Conservation (phyloP, 1,140 invertebrate species). For the Drosophila fuyamai region DNA sequence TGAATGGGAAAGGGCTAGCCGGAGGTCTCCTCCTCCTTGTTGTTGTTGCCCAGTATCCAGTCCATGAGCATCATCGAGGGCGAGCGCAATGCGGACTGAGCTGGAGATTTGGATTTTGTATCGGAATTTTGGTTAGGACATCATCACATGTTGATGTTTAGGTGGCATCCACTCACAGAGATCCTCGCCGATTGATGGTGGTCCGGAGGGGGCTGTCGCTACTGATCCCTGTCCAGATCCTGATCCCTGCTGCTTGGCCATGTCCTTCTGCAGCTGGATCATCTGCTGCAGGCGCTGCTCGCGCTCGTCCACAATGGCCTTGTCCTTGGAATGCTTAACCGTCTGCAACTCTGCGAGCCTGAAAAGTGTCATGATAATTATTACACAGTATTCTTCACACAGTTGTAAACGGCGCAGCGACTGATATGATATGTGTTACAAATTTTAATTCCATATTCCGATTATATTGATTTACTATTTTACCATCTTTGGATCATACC, state of each 20-base stretch:
- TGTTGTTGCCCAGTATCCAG: slow-evolving; percentile 89
- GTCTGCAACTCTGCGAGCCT: slow-evolving; percentile 90
- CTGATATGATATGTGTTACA: too few species aligned
- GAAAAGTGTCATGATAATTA: neutral
- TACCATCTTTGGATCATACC: too few species aligned
- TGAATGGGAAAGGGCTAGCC: slow-evolving; percentile 17
- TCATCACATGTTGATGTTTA: neutral
- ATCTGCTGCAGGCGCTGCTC: slow-evolving; percentile 91
- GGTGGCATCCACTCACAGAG: slow-evolving; percentile 79
- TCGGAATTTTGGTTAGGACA: neutral
- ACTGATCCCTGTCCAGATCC: slow-evolving; percentile 88
- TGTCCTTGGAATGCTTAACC: slow-evolving; percentile 90
- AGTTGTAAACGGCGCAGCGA: too few species aligned
- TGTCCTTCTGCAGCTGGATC: slow-evolving; percentile 89
- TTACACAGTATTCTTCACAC: too few species aligned
- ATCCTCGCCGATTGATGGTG: slow-evolving; percentile 88
- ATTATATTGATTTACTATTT: too few species aligned
- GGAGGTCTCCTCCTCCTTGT: slow-evolving; percentile 37
- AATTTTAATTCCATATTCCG: too few species aligned
- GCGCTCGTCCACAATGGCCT: slow-evolving; percentile 90
- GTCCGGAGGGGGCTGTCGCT: slow-evolving; percentile 87
- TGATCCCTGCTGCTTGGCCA: slow-evolving; percentile 88
- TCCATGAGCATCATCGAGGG: slow-evolving; percentile 91
- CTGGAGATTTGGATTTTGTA: slow-evolving; percentile 79
- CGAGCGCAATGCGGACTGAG: slow-evolving; percentile 89